Conservation (phyloP, 2,113 vertebrate species). For the Pelecanoides urinatrix region DNA sequence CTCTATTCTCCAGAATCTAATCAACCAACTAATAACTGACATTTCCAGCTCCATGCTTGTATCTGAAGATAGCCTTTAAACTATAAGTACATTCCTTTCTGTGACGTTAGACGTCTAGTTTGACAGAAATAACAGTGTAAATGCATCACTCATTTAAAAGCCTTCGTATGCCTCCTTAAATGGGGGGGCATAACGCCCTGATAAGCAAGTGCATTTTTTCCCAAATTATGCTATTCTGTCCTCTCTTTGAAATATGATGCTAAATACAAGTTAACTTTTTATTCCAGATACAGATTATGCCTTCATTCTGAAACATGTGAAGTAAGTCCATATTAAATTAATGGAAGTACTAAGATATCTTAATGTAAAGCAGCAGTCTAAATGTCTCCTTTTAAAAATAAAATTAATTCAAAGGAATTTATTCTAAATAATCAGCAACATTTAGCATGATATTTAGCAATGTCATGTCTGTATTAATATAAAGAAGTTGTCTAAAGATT, state of each 20-base stretch:
- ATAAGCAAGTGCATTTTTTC: background rate
- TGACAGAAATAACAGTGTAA: background rate
- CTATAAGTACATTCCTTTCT: background rate
- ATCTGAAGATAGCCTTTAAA: background rate
- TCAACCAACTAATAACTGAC: background rate
- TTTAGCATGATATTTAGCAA: no score
- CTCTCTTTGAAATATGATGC: background rate
- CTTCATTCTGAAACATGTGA: background rate
- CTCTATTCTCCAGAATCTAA: background rate
- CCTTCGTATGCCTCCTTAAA: background rate
- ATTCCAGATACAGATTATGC: background rate
- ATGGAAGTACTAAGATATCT: background rate
- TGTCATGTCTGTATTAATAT: fast-evolving
- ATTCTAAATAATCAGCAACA: background rate
- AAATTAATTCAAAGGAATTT: background rate
- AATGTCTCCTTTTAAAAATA: background rate
- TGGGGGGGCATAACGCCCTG: background rate
- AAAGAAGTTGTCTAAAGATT: background rate
- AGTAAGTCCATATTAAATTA: background rate
- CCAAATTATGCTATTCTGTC: background rate
- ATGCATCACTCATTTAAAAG: background rate
- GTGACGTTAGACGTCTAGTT: background rate
- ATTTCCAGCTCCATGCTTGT: background rate
- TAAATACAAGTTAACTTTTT: background rate
- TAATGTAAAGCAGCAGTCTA: background rate